Conservation (phyloP, 2,113 vertebrate genomes). For the Myodes glareolus region DNA sequence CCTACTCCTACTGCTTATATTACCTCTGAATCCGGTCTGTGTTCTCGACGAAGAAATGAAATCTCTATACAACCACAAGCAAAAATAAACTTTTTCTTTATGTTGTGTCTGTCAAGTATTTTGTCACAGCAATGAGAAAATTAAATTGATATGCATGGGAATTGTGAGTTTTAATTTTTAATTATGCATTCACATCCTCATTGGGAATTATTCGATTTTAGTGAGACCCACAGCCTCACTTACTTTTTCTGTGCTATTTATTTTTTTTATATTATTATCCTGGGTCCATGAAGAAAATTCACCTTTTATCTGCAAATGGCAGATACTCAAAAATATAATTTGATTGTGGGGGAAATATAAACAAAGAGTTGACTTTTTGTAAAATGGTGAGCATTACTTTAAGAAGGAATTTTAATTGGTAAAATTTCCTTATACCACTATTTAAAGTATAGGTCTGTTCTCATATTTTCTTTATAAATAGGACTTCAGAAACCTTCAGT, state of each 20-base stretch:
- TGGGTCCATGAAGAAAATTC: background rate
- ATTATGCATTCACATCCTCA: background rate
- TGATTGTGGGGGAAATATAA: background rate
- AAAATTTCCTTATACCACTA: background rate
- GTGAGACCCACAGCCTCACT: background rate
- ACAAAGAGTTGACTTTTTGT: background rate
- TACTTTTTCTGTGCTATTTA: background rate
- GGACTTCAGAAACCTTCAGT: background rate
- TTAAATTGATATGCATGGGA: background rate
- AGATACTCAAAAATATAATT: background rate
- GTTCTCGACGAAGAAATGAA: background rate
- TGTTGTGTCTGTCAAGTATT: background rate
- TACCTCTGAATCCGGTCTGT: background rate
- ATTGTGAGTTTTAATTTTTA: background rate
- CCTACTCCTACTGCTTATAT: background rate
- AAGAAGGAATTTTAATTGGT: slow-evolving; percentile 2
- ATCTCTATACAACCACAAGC: background rate
- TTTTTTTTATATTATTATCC: background rate
- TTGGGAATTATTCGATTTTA: background rate
- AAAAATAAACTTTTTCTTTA: background rate
- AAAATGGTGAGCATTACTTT: background rate
- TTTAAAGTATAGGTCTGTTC: background rate
- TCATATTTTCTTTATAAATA: background rate
- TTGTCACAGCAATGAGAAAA: background rate
- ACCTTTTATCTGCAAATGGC: background rate